Base-by-base conservation (phyloP, 2,888 invertebrate species). In the Chironomus tentans region DNA sequence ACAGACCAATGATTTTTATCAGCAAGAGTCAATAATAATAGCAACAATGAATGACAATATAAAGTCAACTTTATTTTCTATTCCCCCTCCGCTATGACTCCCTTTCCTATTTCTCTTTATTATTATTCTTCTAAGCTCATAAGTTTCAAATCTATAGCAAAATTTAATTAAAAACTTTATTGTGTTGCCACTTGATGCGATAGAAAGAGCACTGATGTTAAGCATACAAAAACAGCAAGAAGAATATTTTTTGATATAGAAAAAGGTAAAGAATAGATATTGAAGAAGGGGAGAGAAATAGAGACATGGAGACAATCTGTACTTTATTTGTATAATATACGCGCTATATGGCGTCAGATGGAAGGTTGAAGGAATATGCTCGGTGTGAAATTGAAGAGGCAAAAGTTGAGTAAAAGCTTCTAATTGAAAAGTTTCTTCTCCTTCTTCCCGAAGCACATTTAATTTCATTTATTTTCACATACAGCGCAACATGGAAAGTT, bases 111-210 rank as follows among this genome's bases (percentile, higher is more conserved):
- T 56, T 56, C 6, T 18, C 15, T 12, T 24, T 22, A 21, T 24
- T 24, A 65, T 24, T 24, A n/a, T 65, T 24, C 24, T 24, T 24
- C 13, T 65, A 65, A 65, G 65, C 24, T 65, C 65, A 24, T 24
- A 65, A 24, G 65, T 65, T 65, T 65, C 13, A 65, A 24, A 24
- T 21, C 6, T 65, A 65, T 24, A 65, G 24, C 21, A 62, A 74
- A 74, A 74, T 74, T 74, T 74, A 74, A 74, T 74, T 74, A 74
- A 74, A 68, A 74, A 74, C 65, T 74, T 74, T 74, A 74, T 74
- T 74, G 74, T 74, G 65, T 74, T 68, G 68, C 24, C 68, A 68
- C 72, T 72, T 72, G 72, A 72, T 56, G 56, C 56, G 18, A 56
- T 15, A 15, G 18, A 50, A n/a, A 13, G 15, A 56, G 15, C 56